A percentile compares a stretch with the other conserved stretches of the same genome.
phyloP scores from a whole-genome alignment of 2,888 invertebrate species.

The Ophion ventricosus region DNA sequence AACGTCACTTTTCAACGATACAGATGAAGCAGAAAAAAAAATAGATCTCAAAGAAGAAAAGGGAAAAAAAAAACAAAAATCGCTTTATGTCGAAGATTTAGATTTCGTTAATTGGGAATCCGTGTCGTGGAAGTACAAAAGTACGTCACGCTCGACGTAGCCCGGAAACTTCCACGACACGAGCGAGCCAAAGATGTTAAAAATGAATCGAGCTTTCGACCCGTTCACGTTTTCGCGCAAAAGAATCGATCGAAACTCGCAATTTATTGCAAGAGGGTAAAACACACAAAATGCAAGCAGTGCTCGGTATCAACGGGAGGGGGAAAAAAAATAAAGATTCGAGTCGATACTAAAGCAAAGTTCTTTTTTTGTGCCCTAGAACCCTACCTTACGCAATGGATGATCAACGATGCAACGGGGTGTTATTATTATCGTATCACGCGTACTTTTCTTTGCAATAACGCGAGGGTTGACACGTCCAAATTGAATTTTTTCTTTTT shows the following conservation, averaged over 20 bases:
- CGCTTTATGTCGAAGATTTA: background rate
- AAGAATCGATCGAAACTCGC: background rate
- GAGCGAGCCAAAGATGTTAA: constrained; percentile 33
- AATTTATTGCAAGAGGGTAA: background rate
- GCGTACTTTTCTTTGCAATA: constrained; percentile 26
- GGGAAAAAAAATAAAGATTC: background rate
- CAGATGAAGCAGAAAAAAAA: background rate
- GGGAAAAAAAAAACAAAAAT: background rate
- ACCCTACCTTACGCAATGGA: constrained; percentile 59
- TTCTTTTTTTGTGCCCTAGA: constrained; percentile 59
- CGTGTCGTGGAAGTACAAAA: constrained; percentile 68
- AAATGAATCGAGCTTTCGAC: constrained; percentile 12
- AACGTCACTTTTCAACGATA: background rate
- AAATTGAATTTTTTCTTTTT: constrained; percentile 21
- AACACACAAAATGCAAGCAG: background rate
- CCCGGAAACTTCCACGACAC: constrained; percentile 68
- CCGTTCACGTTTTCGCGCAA: background rate
- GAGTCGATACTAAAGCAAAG: constrained; percentile 12
- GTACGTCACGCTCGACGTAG: constrained; percentile 52
- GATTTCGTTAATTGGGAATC: constrained; percentile 19
- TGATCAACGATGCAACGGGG: constrained; percentile 60
- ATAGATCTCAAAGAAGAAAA: background rate
- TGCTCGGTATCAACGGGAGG: too few species aligned
- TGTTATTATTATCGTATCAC: constrained; percentile 12
- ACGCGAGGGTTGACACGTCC: constrained; percentile 25